Conservation (phyloP, 1,140 invertebrate genomes). For the Leguminivora glycinivorella region DNA sequence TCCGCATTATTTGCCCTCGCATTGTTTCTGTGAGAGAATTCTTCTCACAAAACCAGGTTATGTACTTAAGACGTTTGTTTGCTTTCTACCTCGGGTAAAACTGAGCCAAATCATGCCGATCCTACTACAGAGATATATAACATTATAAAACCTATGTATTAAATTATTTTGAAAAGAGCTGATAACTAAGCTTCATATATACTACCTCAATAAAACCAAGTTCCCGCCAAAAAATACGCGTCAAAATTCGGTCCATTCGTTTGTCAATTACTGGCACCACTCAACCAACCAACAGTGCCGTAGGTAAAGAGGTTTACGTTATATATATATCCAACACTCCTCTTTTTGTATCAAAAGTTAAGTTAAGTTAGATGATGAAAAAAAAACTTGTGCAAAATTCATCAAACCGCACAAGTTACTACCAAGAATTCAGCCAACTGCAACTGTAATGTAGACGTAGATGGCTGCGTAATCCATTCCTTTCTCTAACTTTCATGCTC, state of each 20-base stretch:
- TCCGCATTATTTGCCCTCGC: background rate
- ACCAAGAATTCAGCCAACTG: background rate
- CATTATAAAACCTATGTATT: no score
- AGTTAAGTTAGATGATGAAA: background rate
- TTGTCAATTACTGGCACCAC: no score
- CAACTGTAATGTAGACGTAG: no score
- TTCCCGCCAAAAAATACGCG: no score
- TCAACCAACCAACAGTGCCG: no score
- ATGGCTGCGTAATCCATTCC: background rate
- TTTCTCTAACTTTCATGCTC: constrained; percentile 24
- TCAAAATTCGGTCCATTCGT: no score
- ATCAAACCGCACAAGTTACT: background rate
- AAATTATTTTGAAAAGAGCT: no score
- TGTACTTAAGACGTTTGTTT: constrained; percentile 16
- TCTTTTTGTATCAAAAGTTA: no score
- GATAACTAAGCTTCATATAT: no score
- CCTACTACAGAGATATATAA: background rate
- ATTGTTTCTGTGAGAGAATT: constrained; percentile 13
- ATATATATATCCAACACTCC: no score
- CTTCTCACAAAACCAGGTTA: constrained; percentile 2
- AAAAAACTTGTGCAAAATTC: background rate
- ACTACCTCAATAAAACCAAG: no score
- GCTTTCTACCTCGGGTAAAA: background rate
- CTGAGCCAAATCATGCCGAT: background rate
- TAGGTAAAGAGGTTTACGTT: no score